Conservation (phyloP, 2,888 invertebrate genomes). For the Leptopilina myrica region DNA sequence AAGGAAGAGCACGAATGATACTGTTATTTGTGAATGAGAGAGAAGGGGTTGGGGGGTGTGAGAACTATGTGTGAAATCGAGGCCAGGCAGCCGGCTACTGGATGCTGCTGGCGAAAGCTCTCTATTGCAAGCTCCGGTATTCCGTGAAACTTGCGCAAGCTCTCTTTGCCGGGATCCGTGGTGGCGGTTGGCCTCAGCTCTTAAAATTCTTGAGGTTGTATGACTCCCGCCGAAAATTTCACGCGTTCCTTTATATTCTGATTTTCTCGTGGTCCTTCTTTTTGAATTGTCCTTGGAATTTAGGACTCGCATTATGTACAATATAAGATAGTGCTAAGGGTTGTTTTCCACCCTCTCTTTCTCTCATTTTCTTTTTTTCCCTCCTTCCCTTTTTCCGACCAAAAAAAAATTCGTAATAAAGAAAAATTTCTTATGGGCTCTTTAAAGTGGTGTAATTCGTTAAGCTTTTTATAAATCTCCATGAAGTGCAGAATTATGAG, state of each 20-base stretch:
- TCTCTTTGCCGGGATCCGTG: conserved; percentile 34
- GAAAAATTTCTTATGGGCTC: background rate
- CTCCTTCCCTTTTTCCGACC: too few species aligned
- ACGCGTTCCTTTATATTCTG: conserved; percentile 1
- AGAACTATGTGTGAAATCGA: conserved; percentile 11
- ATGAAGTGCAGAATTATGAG: background rate
- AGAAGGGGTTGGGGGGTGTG: background rate
- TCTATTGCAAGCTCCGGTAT: conserved; percentile 41
- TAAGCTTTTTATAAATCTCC: background rate
- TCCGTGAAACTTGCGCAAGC: conserved; percentile 41
- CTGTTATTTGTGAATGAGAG: background rate
- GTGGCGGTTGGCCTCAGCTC: conserved; percentile 1
- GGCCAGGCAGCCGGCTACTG: conserved; percentile 45
- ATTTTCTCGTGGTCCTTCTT: background rate
- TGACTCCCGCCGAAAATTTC: conserved; percentile 32
- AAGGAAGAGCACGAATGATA: background rate
- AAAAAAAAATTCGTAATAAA: background rate
- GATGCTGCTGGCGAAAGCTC: conserved; percentile 36
- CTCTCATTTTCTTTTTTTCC: too few species aligned
- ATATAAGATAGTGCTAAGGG: background rate
- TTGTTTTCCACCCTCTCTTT: background rate
- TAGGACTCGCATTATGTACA: background rate
- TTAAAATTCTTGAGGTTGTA: conserved; percentile 27
- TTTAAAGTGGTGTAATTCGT: background rate
- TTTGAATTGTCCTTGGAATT: background rate